Base-by-base conservation (phyloP, 2,888 invertebrate species). In the Leptura quadrifasciata region DNA sequence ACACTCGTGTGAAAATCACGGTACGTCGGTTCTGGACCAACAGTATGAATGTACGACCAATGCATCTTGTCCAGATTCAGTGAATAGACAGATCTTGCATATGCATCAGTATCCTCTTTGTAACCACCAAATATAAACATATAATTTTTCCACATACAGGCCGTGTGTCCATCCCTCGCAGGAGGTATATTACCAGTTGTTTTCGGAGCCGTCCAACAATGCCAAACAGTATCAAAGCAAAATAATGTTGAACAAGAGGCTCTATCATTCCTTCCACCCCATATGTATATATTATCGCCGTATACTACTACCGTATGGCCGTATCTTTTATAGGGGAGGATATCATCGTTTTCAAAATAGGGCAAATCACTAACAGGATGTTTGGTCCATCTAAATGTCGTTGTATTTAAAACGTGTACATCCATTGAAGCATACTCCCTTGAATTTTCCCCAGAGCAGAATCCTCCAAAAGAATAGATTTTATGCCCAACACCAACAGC, bases 71-170 rank as follows among this genome's bases (percentile, higher is more conserved):
- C 91, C 77, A 97, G 91, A 89, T 96, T 91, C 64, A 96, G 90
- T 69, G 92, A 92, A 87, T 94, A 95, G 0, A 96, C 93, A 84
- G 95, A 95, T 85, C 94, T 93, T 6, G 95, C 95, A 89, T 96
- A 97, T 78, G 93, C 92, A 86, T 95, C 94, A 55, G 94, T 92
- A 71, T 94, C 93, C 87, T 97, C 97, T 87, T 97, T 96, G 89
- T 95, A 98, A 0, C 98, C 98, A 31, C 97, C 97, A 90, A 96
- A 97, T 76, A 98, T 93, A 85, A 94, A 96, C 97, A 97, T 97
- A 84, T 91, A 92, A 84, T 94, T 92, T 72, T 91, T 91, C 81
- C 95, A 94, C 0, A 96, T 90, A 87, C 96, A 96, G 0, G 97
- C 97, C 0, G 97, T 94, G 88, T 98, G 98, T 0, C 98, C 98